Conservation (phyloP, 2,797 vertebrate genomes). For the Sebastes paucispinis region DNA sequence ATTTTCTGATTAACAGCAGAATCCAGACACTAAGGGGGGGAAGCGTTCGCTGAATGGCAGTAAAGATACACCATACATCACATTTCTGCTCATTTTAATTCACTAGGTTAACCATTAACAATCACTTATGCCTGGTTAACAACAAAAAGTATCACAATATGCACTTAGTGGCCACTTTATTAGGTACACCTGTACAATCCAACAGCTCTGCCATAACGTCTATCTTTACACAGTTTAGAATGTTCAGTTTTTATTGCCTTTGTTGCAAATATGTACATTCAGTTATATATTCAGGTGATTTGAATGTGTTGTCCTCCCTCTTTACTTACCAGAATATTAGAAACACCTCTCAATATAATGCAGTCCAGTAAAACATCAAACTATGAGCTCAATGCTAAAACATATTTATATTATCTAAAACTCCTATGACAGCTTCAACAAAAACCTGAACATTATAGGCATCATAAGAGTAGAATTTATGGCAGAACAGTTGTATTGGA, state of each 20-base stretch:
- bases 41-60: not conserved
- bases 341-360: not conserved
- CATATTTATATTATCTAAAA: not conserved
- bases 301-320: not conserved
- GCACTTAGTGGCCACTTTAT: not conserved
- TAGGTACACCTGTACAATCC: not conserved
- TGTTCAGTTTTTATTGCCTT: not conserved
- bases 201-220: not conserved
- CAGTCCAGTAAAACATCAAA: not conserved
- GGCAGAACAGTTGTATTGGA: not conserved
- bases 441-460: not conserved
- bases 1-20: constrained; percentile 22
- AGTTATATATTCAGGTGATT: not conserved
- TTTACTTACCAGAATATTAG: not conserved
- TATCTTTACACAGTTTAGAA: not conserved
- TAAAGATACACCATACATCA: not conserved
- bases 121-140: not conserved
- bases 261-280: not conserved
- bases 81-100: not conserved
- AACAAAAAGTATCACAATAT: not conserved
- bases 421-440: not conserved
- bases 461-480: not conserved
- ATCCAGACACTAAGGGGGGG: not conserved
- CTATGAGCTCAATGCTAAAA: not conserved
- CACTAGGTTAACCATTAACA: not conserved